phyloP scores from a whole-genome alignment of 2,113 vertebrate genomes.

The Calidris pugnax region DNA sequence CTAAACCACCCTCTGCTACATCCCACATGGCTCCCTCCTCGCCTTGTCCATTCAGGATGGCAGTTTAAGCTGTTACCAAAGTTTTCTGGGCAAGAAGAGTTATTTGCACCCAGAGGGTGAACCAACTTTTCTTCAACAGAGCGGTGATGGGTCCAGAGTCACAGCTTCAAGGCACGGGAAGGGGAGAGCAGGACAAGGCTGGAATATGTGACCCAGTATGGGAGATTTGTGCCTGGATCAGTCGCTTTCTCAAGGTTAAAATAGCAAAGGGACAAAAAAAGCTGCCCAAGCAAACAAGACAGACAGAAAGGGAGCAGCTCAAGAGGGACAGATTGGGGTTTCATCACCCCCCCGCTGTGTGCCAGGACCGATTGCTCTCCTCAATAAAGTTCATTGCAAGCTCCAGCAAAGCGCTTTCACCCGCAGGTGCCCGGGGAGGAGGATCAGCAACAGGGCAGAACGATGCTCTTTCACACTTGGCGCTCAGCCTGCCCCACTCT shows the following conservation, averaged over 20 bases:
- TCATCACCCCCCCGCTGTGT: accelerated
- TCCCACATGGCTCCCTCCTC: not conserved
- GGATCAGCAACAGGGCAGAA: accelerated
- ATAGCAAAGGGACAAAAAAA: not conserved
- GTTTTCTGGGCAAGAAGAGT: not conserved
- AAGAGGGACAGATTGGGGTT: not conserved
- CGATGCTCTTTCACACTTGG: not conserved
- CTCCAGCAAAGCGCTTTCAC: not conserved
- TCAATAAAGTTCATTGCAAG: accelerated
- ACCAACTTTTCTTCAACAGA: not conserved
- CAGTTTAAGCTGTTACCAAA: accelerated
- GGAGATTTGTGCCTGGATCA: not conserved
- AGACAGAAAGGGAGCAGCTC: not conserved
- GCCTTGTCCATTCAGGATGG: not conserved
- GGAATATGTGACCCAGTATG: not conserved
- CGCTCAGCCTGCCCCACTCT: not conserved
- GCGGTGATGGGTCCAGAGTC: accelerated
- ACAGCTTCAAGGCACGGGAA: not conserved
- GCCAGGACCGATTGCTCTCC: accelerated
- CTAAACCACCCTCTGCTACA: too few species aligned
- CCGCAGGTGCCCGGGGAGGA: not conserved
- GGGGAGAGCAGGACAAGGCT: not conserved
- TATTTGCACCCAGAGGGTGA: not conserved
- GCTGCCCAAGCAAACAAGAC: not conserved
- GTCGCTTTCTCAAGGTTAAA: not conserved